These are phyloP conservation scores for Eurytoma adleriae DNA, from an alignment of 2,888 invertebrate genomes.

Conservation along the genomic window DNA sequence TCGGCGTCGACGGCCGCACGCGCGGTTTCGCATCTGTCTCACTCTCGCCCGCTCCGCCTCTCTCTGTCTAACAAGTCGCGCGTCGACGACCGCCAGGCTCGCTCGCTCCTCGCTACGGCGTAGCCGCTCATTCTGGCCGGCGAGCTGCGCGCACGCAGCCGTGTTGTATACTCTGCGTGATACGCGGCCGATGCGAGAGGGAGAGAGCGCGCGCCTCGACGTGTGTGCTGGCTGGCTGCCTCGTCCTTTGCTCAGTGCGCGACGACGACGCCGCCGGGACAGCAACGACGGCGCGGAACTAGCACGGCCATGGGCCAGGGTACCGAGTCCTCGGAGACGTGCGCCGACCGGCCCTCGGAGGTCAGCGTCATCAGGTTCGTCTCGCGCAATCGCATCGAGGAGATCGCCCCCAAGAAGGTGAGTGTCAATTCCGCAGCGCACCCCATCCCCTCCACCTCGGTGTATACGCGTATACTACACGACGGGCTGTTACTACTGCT, in stretches of 20 bases:
- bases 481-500: neutral
- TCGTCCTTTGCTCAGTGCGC: slow-evolving; percentile 47
- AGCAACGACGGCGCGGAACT: neutral
- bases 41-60: slow-evolving; percentile 12
- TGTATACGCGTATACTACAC: neutral
- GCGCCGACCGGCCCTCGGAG: slow-evolving; percentile 72
- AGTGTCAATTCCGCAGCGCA: slow-evolving; percentile 13
- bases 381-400: slow-evolving; percentile 74
- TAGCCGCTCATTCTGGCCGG: slow-evolving; percentile 12
- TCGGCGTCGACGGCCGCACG: slow-evolving; percentile 55
- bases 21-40: slow-evolving; percentile 52
- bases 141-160: neutral
- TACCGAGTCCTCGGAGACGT: slow-evolving; percentile 72
- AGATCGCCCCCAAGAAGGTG: slow-evolving; percentile 75
- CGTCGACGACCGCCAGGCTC: slow-evolving; percentile 17
- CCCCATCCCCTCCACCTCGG: neutral
- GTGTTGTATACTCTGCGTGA: neutral
- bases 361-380: slow-evolving; percentile 75
- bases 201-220: slow-evolving; percentile 13
- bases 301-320: slow-evolving; percentile 71
- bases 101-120: slow-evolving; percentile 2
- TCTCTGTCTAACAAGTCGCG: slow-evolving; percentile 6
- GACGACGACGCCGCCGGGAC: neutral
- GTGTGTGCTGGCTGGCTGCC: slow-evolving; percentile 5
- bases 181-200: slow-evolving; percentile 3